Conservation (phyloP, 1,140 invertebrate genomes). For the Cherax quadricarinatus region DNA sequence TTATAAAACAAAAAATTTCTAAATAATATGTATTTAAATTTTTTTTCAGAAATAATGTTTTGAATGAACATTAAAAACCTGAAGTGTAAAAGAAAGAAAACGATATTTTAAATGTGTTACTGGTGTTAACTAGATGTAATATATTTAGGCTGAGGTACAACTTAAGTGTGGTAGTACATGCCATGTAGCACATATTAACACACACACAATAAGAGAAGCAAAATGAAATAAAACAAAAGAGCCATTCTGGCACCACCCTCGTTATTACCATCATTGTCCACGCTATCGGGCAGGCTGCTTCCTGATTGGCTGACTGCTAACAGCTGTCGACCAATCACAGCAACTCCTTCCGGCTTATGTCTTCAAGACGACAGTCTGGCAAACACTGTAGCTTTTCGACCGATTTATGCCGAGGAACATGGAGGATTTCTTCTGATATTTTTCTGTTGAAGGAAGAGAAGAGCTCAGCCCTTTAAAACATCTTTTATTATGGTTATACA, state of each 20-base stretch:
- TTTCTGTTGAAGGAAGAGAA: neutral
- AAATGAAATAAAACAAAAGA: constrained; percentile 18
- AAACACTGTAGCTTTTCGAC: constrained; percentile 47
- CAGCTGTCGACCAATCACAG: constrained; percentile 47
- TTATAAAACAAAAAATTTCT: too few relatives aligned
- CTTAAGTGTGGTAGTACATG: neutral
- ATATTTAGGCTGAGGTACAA: neutral
- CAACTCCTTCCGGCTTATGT: constrained; percentile 52
- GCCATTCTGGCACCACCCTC: constrained; percentile 36
- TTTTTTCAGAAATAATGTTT: too few relatives aligned
- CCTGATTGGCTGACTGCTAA: constrained; percentile 65
- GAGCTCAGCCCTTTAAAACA: neutral
- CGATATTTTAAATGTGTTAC: neutral
- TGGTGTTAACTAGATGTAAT: neutral
- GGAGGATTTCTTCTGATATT: neutral
- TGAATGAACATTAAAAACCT: too few relatives aligned
- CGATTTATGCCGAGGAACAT: constrained; percentile 30
- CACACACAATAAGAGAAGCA: neutral
- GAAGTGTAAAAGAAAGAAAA: too few relatives aligned
- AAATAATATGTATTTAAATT: too few relatives aligned
- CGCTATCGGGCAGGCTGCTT: constrained; percentile 58
- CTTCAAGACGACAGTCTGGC: constrained; percentile 43
- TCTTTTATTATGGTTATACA: too few relatives aligned
- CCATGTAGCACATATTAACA: neutral
- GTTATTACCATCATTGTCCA: constrained; percentile 68